phyloP scores from a whole-genome alignment of 2,113 vertebrate species.

The Ramphastos sulfuratus region DNA sequence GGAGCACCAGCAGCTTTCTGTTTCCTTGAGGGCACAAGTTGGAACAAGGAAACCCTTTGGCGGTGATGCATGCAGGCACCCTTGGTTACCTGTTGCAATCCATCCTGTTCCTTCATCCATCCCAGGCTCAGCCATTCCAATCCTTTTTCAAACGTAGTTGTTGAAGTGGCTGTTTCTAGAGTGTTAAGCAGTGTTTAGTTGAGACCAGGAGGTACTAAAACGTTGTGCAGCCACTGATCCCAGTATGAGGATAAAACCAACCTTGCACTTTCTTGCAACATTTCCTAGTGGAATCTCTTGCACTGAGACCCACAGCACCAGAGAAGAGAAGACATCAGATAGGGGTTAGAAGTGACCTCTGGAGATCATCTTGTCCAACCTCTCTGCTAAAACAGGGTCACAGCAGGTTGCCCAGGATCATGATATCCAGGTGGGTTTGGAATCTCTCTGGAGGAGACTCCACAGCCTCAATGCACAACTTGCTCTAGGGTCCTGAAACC shows the following conservation, averaged over 20 bases:
- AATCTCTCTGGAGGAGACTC: too few relatives aligned
- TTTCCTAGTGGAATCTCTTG: neutral
- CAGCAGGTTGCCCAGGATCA: too few relatives aligned
- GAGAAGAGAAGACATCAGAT: neutral
- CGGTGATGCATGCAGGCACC: neutral
- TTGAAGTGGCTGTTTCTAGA: too few relatives aligned
- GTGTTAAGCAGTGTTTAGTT: neutral
- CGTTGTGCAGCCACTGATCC: neutral
- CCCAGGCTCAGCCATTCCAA: neutral
- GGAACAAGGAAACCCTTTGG: neutral
- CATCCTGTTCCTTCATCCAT: neutral
- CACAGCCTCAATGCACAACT: too few relatives aligned
- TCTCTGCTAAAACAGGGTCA: too few relatives aligned
- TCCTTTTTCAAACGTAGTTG: neutral
- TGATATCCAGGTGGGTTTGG: too few relatives aligned
- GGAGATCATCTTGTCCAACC: neutral
- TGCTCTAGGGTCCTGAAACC: too few relatives aligned
- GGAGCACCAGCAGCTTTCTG: neutral
- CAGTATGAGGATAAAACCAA: accelerated
- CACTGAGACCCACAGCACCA: accelerated
- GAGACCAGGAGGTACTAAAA: neutral
- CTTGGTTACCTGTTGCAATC: neutral
- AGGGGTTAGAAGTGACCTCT: neutral
- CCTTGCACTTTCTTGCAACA: neutral
- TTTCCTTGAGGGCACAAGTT: neutral